A percentile compares a stretch with the other conserved stretches of the same genome.
Evolutionary conservation across 1,140 invertebrate species (phyloP).

Genomic region (Meteorus sp.): DNA sequence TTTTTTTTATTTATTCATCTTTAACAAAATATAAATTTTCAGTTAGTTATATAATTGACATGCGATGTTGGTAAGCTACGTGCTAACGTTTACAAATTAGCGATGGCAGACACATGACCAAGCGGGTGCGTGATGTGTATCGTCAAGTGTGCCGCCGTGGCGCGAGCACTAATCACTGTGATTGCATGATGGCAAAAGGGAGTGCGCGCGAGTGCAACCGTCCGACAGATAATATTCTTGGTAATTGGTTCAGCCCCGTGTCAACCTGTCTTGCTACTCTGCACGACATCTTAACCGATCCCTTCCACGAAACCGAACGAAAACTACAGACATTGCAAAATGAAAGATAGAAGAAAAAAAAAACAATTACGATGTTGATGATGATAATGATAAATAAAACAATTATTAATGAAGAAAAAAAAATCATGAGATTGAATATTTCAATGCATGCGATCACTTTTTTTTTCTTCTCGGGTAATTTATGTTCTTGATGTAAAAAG

Average conservation of each 20-base stretch:
- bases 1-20: slow-evolving; percentile 4
- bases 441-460: too few species aligned
- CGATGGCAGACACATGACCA: too few species aligned
- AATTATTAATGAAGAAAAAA: too few species aligned
- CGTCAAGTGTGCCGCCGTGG: slow-evolving; percentile 26
- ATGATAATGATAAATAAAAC: slow-evolving; percentile 1
- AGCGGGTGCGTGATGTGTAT: slow-evolving; percentile 15
- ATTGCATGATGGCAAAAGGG: too few species aligned
- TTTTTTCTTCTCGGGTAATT: too few species aligned
- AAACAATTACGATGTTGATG: not conserved
- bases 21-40: not conserved
- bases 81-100: slow-evolving; percentile 50
- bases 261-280: slow-evolving; percentile 49
- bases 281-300: slow-evolving; percentile 48
- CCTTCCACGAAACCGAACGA: not conserved
- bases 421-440: too few species aligned
- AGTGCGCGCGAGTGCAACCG: slow-evolving; percentile 42
- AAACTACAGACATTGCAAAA: not conserved
- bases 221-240: slow-evolving; percentile 50
- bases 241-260: slow-evolving; percentile 55
- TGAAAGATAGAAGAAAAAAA: not conserved
- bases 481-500: too few species aligned
- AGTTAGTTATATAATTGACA: slow-evolving; percentile 28
- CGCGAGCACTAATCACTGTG: slow-evolving; percentile 51
- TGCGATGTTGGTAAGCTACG: slow-evolving; percentile 32